Evolutionary conservation across 2,888 invertebrate species (phyloP).

Genomic region (Habrosyne pyritoides): DNA sequence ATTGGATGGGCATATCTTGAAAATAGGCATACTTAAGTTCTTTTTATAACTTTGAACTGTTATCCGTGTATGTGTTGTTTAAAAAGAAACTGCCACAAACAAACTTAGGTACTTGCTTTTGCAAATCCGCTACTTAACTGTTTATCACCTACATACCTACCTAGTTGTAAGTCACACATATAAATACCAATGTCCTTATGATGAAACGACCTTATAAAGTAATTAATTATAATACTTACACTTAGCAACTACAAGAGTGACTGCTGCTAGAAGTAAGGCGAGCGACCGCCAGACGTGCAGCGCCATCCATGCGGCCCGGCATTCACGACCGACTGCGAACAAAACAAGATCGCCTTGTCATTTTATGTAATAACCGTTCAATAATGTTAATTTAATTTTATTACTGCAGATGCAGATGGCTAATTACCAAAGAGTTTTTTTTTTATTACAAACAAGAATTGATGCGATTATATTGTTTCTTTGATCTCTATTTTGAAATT

Average conservation of each 20-base stretch:
- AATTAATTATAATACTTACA: slow-evolving; percentile 56
- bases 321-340: slow-evolving; percentile 69
- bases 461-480: background rate
- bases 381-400: slow-evolving; percentile 8
- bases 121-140: background rate
- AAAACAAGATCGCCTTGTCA: slow-evolving; percentile 37
- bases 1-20: no score
- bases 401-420: slow-evolving; percentile 2
- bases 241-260: slow-evolving; percentile 67
- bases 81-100: no score
- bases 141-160: background rate
- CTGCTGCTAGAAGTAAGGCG: slow-evolving; percentile 64
- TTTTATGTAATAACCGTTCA: slow-evolving; percentile 17
- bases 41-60: no score
- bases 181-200: background rate
- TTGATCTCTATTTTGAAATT: background rate
- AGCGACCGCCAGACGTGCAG: slow-evolving; percentile 75
- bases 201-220: background rate
- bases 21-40: no score
- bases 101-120: no score
- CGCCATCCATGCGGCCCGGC: slow-evolving; percentile 82
- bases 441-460: background rate
- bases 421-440: background rate
- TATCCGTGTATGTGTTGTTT: no score
- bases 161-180: background rate